phyloP scores from a whole-genome alignment of 2,888 invertebrate species.

The Lumbricus terrestris region DNA sequence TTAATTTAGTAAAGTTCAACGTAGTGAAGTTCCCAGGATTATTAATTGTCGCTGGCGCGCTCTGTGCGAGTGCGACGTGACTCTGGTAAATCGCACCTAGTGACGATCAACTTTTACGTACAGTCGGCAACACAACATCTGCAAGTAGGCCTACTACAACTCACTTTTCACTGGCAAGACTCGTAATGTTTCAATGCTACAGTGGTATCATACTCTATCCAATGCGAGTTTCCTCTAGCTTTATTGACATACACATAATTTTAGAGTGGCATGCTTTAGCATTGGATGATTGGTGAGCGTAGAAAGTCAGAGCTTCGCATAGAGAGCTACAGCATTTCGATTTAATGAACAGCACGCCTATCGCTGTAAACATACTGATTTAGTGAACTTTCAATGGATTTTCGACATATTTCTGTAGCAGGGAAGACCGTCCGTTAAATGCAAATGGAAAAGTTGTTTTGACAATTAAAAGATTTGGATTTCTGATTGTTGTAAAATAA shows the following conservation, averaged over 20 bases:
- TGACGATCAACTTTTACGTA: neutral
- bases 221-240: neutral
- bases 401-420: neutral
- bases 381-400: neutral
- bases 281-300: too few relatives aligned
- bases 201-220: neutral
- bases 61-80: neutral
- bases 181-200: neutral
- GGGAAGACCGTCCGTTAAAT: neutral
- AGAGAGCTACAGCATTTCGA: neutral
- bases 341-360: neutral
- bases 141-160: too few relatives aligned
- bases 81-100: neutral
- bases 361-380: neutral
- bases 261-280: too few relatives aligned
- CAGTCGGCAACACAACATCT: neutral
- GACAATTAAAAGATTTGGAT: neutral
- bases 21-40: neutral
- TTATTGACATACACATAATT: too few relatives aligned
- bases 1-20: neutral
- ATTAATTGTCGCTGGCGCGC: neutral
- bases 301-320: neutral
- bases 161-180: too few relatives aligned
- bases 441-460: neutral
- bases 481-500: neutral